Evolutionary conservation across 2,797 vertebrate species (phyloP).

Genomic region (Pangasius krempfi): DNA sequence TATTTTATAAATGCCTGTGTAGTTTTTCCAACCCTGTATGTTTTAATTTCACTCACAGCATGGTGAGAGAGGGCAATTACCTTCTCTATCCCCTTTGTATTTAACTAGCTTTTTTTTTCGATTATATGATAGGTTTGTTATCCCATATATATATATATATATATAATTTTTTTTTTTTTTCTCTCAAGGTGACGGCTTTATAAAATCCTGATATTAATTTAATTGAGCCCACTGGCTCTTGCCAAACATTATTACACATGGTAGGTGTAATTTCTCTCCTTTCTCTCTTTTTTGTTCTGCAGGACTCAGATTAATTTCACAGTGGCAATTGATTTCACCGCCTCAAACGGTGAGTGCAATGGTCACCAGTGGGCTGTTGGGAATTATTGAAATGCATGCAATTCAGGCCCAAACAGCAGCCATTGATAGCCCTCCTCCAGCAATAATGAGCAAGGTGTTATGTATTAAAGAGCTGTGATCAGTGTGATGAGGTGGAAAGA

Average conservation of each 20-base stretch:
- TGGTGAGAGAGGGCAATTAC: background rate
- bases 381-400: slow-evolving; percentile 68
- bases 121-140: background rate
- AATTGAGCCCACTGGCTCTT: slow-evolving; percentile 6
- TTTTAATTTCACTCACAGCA: background rate
- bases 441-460: slow-evolving; percentile 61
- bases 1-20: background rate
- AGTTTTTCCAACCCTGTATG: background rate
- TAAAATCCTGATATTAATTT: slow-evolving; percentile 30
- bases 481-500: slow-evolving; percentile 58
- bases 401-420: slow-evolving; percentile 60
- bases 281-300: slow-evolving; percentile 69
- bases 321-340: slow-evolving; percentile 98
- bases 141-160: slow-evolving; percentile 6
- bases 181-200: slow-evolving; percentile 2
- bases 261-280: slow-evolving; percentile 2
- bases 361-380: slow-evolving; percentile 34
- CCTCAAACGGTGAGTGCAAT: slow-evolving; percentile 90
- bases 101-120: background rate
- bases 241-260: slow-evolving; percentile 21
- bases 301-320: slow-evolving; percentile 99
- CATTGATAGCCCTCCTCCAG: slow-evolving; percentile 63
- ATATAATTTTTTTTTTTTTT: background rate
- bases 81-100: background rate
- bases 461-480: slow-evolving; percentile 56